Conservation (phyloP, 2,113 vertebrate genomes). For the human region DNA sequence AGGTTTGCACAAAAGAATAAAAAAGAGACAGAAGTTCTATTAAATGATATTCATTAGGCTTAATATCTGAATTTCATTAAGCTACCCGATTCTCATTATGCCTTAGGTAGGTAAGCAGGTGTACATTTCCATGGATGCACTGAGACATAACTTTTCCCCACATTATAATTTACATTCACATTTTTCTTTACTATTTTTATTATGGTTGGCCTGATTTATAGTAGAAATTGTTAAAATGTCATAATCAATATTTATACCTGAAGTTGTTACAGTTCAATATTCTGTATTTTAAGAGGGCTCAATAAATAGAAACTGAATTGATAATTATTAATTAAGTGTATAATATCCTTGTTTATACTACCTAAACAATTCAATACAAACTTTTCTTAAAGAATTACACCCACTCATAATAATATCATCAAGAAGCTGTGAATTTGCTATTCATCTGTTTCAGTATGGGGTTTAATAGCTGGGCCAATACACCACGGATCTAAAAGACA, state of each 20-base stretch:
- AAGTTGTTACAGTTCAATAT: conserved; percentile 14
- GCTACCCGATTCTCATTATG: neutral
- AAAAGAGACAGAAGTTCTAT: neutral
- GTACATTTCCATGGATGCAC: neutral
- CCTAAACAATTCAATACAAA: conserved; percentile 30
- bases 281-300: neutral
- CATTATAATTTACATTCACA: neutral
- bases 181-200: neutral
- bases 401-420: neutral
- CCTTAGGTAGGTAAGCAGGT: neutral
- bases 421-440: neutral
- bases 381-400: conserved; percentile 1
- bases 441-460: conserved; percentile 12
- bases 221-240: conserved; percentile 28
- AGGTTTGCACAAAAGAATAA: neutral
- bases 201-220: neutral
- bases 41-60: neutral
- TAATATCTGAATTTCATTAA: conserved; percentile 35
- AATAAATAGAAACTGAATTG: neutral
- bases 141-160: neutral
- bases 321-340: neutral
- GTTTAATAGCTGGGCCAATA: neutral
- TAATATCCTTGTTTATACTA: neutral
- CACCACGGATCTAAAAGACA: neutral
- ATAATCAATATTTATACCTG: conserved; percentile 13